Evolutionary conservation across 2,797 vertebrate genomes (phyloP).

Genomic region (Eidolon dupreanum): DNA sequence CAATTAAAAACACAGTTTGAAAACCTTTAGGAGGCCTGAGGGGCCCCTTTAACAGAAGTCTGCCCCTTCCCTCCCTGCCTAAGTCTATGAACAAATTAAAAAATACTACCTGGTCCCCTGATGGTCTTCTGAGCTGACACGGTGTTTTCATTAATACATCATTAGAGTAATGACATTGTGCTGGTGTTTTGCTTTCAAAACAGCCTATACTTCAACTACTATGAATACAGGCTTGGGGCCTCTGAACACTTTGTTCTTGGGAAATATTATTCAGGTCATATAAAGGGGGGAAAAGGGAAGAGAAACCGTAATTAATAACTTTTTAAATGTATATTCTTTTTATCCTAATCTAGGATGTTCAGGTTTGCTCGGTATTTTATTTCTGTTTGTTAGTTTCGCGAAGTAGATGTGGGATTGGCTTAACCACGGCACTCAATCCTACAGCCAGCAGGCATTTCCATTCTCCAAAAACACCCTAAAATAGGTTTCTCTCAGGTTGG

Average conservation of each 20-base stretch:
- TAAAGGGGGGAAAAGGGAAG: not conserved
- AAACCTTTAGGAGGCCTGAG: slow-evolving; percentile 87
- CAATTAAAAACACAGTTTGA: slow-evolving; percentile 89
- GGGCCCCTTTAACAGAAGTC: slow-evolving; percentile 85
- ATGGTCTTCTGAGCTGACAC: slow-evolving; percentile 83
- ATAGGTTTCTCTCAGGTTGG: not conserved
- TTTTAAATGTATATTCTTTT: not conserved
- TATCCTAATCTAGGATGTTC: not conserved
- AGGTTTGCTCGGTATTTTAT: not conserved
- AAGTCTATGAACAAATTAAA: slow-evolving; percentile 87
- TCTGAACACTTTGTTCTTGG: slow-evolving; percentile 38
- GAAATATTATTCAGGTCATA: slow-evolving; percentile 19
- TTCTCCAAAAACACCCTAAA: not conserved
- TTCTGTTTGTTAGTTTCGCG: slow-evolving; percentile 31
- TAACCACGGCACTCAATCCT: not conserved
- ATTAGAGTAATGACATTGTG: slow-evolving; percentile 82
- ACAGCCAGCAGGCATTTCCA: not conserved
- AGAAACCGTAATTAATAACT: not conserved
- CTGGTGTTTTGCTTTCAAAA: slow-evolving; percentile 78
- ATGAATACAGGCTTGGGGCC: not conserved
- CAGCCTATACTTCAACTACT: slow-evolving; percentile 36
- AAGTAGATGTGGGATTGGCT: not conserved
- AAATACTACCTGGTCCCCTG: slow-evolving; percentile 86
- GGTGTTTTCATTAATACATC: slow-evolving; percentile 88
- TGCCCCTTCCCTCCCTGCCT: slow-evolving; percentile 81